A percentile compares a stretch with the other conserved stretches of the same genome.
These are phyloP conservation scores for Trichogramma dendrolimi DNA, from an alignment of 2,888 invertebrate species.

Conservation along the genomic window DNA sequence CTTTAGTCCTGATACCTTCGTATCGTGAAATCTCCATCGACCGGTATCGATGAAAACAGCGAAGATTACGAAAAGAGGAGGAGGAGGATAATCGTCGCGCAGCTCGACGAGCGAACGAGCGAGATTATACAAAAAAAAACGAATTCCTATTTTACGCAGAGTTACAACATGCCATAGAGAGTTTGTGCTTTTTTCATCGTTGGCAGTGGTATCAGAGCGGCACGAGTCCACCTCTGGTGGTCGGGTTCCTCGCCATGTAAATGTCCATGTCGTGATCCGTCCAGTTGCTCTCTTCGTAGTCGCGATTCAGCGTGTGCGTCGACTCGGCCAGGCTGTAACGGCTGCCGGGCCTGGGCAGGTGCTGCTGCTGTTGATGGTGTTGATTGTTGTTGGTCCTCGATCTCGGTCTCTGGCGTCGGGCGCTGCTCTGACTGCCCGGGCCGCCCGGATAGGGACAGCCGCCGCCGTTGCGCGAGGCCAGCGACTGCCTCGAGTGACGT, in stretches of 20 bases:
- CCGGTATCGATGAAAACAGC: no score
- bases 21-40: no score
- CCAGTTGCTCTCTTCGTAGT: slow-evolving; percentile 89
- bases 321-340: slow-evolving; percentile 77
- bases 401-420: slow-evolving; percentile 69
- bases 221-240: slow-evolving; percentile 78
- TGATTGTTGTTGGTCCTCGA: slow-evolving; percentile 69
- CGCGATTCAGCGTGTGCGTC: slow-evolving; percentile 69
- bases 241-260: slow-evolving; percentile 88
- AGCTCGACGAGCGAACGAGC: no score
- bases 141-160: no score
- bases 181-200: no score
- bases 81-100: no score
- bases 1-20: no score
- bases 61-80: no score
- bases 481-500: slow-evolving; percentile 79
- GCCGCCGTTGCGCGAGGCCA: slow-evolving; percentile 67
- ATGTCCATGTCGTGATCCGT: slow-evolving; percentile 95
- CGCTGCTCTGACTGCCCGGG: slow-evolving; percentile 49
- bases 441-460: slow-evolving; percentile 6
- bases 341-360: slow-evolving; percentile 68
- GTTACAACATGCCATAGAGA: no score
- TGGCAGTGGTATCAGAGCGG: slow-evolving; percentile 59
- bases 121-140: no score
- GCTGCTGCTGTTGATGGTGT: slow-evolving; percentile 42